Base-by-base conservation (phyloP, 2,888 invertebrate genomes). In the Noctua janthina region DNA sequence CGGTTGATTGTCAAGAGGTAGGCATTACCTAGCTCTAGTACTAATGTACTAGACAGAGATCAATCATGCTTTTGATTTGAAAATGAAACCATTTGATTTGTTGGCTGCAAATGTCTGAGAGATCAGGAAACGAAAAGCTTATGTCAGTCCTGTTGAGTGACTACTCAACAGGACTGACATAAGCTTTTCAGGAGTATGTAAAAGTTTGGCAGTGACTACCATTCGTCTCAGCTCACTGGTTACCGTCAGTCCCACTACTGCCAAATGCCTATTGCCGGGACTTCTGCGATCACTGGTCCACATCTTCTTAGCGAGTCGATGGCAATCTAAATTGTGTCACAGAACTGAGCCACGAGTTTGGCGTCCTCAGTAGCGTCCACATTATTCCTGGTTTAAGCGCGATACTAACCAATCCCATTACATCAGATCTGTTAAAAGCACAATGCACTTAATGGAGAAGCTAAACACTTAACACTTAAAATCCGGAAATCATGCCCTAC, bases 401-500 rank as follows among this genome's bases (percentile, higher is more conserved):
- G n/a, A 62, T 51, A 23, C 39, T 51, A 10, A 62, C 6, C 17
- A 43, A 62, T 39, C 39, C n/a, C 39, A 17, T 49, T 76, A 35
- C n/a, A 68, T 83, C 8, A n/a, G 59, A 39, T 23, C 13, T 23
- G 17, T 29, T 78, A 46, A 64, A 69, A 84, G 0, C 69, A 69
- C 39, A 84, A 81, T 29, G 29, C 39, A 23, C 7, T 0, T 29
- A n/a, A 49, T 8, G n/a, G 4, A 68, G 13, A 78, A 15, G 51
- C 62, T 2, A 80, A 85, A 46, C 56, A 66, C 69, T 70, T 59
- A 69, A 80, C 49, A 43, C n/a, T 3, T 49, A 54, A 79, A 71
- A 86, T 66, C 56, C 69, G 83, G 86, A 86, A 76, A 85, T 29
- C 56, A 20, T 54, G 79, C 17, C 39, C 76, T 46, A 81, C 39